Percentiles rank a stretch among this genome's conserved stretches.
These are phyloP conservation scores for Omphaloscelis lunosa DNA, from an alignment of 2,888 invertebrate genomes.

Conservation along the genomic window DNA sequence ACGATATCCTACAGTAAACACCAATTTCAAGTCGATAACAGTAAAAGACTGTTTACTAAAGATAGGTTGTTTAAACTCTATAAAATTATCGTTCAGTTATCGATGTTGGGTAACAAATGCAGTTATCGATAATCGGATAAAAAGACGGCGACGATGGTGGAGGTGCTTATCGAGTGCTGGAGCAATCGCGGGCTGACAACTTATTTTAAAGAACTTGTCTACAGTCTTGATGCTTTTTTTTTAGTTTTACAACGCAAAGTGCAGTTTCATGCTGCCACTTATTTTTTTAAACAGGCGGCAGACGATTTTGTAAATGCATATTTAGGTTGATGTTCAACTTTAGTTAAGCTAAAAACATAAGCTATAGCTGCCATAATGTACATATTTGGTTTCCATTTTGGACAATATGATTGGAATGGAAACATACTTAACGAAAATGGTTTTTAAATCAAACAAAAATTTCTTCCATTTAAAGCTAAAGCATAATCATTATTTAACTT, in stretches of 20 bases:
- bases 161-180: slow-evolving; percentile 50
- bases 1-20: slow-evolving; percentile 58
- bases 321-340: slow-evolving; percentile 20
- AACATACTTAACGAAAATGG: not conserved
- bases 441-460: not conserved
- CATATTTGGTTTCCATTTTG: not conserved
- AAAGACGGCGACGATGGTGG: slow-evolving; percentile 49
- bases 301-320: slow-evolving; percentile 18
- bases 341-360: not conserved
- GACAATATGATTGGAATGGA: not conserved
- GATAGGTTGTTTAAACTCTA: slow-evolving; percentile 72
- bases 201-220: slow-evolving; percentile 54
- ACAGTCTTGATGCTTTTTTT: slow-evolving; percentile 43
- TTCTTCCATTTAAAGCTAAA: not conserved
- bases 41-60: slow-evolving; percentile 65
- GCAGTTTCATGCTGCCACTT: slow-evolving; percentile 49
- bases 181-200: slow-evolving; percentile 56
- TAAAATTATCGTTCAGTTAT: slow-evolving; percentile 74
- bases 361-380: not conserved
- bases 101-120: slow-evolving; percentile 73
- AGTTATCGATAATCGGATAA: slow-evolving; percentile 70
- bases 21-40: slow-evolving; percentile 60
- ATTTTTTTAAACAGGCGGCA: slow-evolving; percentile 26
- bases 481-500: slow-evolving; percentile 6
- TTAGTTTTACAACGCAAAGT: slow-evolving; percentile 46